Conservation (phyloP, 2,113 vertebrate genomes). For the Cynoglossus semilaevis region DNA sequence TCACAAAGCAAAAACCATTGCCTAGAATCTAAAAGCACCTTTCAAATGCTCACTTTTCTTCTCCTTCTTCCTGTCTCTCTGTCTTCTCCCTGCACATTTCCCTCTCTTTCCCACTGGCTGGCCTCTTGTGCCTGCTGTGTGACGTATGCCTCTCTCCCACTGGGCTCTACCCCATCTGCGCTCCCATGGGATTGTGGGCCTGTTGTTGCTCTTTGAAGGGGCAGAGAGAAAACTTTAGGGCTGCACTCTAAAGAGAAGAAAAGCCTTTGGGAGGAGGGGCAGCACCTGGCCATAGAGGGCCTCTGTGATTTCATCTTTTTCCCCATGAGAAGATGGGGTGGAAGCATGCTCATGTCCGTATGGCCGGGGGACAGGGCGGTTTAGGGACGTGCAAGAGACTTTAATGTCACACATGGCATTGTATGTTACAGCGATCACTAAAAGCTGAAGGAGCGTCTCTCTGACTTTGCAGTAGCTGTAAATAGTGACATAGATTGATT, state of each 20-base stretch:
- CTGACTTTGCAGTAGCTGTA: constrained; percentile 40
- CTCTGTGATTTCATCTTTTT: constrained; percentile 50
- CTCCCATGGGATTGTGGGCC: constrained; percentile 66
- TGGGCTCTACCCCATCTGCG: constrained; percentile 60
- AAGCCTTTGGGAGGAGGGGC: constrained; percentile 69
- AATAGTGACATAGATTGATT: constrained; percentile 33
- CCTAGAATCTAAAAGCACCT: constrained; percentile 64
- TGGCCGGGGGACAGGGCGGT: constrained; percentile 56
- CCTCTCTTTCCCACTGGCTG: constrained; percentile 58
- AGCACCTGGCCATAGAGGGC: constrained; percentile 73
- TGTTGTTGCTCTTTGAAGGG: constrained; percentile 77
- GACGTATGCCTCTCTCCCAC: constrained; percentile 68
- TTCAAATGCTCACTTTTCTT: constrained; percentile 63
- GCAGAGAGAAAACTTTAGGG: constrained; percentile 74
- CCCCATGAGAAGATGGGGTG: constrained; percentile 65
- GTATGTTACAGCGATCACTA: constrained; percentile 44
- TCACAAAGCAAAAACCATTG: constrained; percentile 58
- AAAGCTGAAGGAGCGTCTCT: constrained; percentile 36
- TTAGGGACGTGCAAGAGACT: constrained; percentile 43
- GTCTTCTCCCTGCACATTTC: constrained; percentile 22
- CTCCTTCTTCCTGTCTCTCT: constrained; percentile 48
- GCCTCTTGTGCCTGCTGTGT: constrained; percentile 65
- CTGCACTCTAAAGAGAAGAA: constrained; percentile 74
- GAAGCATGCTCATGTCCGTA: constrained; percentile 47
- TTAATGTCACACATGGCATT: constrained; percentile 56